Percentiles rank a stretch among this genome's conserved stretches.
phyloP scores from a whole-genome alignment of 2,888 invertebrate species.

The Leucania comma region DNA sequence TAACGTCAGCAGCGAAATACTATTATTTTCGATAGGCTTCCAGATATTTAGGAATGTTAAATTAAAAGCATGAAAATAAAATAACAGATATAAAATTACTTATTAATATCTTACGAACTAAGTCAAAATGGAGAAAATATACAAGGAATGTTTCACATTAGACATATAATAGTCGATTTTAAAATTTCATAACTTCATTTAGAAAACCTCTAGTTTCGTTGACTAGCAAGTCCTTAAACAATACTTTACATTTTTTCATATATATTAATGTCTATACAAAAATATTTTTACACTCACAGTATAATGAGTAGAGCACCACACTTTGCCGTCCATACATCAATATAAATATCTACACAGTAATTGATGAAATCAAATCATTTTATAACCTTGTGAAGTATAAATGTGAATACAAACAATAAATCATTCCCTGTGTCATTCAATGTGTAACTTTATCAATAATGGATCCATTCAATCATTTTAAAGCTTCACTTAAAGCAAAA shows the following conservation, averaged over 20 bases:
- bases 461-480: conserved; percentile 35
- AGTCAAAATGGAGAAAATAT: conserved; percentile 32
- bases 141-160: conserved; percentile 54
- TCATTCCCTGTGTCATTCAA: conserved; percentile 44
- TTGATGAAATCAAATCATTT: conserved; percentile 20
- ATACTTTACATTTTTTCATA: conserved; percentile 38
- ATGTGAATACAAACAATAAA: conserved; percentile 21
- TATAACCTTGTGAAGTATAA: conserved; percentile 3
- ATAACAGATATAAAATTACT: conserved; percentile 42
- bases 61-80: conserved; percentile 46
- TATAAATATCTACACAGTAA: conserved; percentile 24
- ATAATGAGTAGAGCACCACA: conserved; percentile 54
- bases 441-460: conserved; percentile 14
- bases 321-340: conserved; percentile 33
- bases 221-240: conserved; percentile 59
- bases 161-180: conserved; percentile 15
- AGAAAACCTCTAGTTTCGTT: conserved; percentile 56
- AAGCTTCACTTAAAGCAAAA: too few relatives aligned
- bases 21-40: conserved; percentile 21
- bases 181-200: conserved; percentile 38
- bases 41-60: conserved; percentile 42
- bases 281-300: conserved; percentile 51
- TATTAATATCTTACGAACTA: conserved; percentile 38
- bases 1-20: conserved; percentile 32
- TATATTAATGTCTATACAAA: conserved; percentile 56